These are phyloP conservation scores for Melanotaenia nigrans DNA, from an alignment of 2,797 vertebrate genomes.

Conservation along the genomic window DNA sequence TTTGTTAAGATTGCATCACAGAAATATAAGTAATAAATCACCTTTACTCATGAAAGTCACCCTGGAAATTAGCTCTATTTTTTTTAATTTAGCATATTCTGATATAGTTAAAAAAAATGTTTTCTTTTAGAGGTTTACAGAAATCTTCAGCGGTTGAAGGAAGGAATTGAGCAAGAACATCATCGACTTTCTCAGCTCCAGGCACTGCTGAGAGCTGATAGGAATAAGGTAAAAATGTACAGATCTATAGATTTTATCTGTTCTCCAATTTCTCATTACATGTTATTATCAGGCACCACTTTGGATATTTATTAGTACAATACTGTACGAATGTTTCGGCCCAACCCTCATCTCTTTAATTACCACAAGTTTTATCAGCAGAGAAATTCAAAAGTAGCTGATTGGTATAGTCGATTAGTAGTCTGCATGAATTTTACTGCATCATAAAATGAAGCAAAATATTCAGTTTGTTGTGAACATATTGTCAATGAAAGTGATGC, in stretches of 20 bases:
- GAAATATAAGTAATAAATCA: neutral
- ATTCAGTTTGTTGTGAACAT: neutral
- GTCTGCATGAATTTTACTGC: neutral
- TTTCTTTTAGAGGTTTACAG: constrained; percentile 75
- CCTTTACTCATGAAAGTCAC: neutral
- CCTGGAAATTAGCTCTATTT: neutral
- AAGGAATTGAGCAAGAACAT: constrained; percentile 82
- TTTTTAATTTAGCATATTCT: neutral
- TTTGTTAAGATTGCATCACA: neutral
- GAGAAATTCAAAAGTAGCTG: neutral
- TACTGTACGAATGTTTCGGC: too few species aligned
- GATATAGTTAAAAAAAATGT: neutral
- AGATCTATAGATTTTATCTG: neutral
- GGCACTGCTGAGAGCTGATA: constrained; percentile 72
- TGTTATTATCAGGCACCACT: neutral
- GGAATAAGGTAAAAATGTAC: constrained; percentile 73
- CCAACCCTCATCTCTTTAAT: too few species aligned
- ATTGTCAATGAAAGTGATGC: neutral
- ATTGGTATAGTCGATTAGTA: neutral
- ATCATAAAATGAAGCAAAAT: neutral
- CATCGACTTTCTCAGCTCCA: constrained; percentile 81
- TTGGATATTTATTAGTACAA: neutral
- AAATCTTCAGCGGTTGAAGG: constrained; percentile 80
- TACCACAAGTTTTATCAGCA: neutral
- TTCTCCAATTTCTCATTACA: neutral